Conservation (phyloP, 2,797 vertebrate genomes). For the Girardinus metallicus region DNA sequence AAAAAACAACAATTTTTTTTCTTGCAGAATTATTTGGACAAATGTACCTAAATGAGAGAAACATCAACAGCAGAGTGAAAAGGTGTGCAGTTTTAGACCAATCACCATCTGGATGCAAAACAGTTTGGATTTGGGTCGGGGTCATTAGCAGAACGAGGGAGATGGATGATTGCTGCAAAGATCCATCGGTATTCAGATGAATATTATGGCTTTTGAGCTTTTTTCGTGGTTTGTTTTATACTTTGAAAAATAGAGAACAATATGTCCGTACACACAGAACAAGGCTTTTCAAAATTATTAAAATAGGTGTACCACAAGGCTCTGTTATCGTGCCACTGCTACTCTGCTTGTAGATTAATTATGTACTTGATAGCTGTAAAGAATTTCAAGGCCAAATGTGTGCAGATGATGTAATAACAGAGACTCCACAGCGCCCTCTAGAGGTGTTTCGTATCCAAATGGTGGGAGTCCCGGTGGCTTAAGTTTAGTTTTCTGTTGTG, state of each 20-base stretch:
- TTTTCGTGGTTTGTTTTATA: not conserved
- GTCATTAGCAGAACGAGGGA: not conserved
- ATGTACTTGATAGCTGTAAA: not conserved
- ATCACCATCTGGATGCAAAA: not conserved
- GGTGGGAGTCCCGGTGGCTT: not conserved
- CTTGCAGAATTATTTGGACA: not conserved
- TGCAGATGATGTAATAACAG: not conserved
- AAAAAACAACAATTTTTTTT: not conserved
- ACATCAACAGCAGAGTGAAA: not conserved
- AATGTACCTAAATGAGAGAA: not conserved
- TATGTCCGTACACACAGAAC: too few relatives aligned
- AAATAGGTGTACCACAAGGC: not conserved
- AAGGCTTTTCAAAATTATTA: not conserved
- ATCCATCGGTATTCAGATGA: not conserved
- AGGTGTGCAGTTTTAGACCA: not conserved
- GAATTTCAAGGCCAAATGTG: not conserved
- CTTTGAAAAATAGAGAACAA: not conserved
- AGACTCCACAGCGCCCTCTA: not conserved
- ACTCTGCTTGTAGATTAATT: not conserved
- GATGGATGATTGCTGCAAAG: not conserved
- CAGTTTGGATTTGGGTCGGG: not conserved
- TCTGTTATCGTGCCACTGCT: not conserved
- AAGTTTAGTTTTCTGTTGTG: not conserved
- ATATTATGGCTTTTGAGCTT: not conserved
- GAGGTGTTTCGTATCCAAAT: not conserved